Base-by-base conservation (phyloP, 1,140 invertebrate genomes). In the Anadara kagoshimensis region DNA sequence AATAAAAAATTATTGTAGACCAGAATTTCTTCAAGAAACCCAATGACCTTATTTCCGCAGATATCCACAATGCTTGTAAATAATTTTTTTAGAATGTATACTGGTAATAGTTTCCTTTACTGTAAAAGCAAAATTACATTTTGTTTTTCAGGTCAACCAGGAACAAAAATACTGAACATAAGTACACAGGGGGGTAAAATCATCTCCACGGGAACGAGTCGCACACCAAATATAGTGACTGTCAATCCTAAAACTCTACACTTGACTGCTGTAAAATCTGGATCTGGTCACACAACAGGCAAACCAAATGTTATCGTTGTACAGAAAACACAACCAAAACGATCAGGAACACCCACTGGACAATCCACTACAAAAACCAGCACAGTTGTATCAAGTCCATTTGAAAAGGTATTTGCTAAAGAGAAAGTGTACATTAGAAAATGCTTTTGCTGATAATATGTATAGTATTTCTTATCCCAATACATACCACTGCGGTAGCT, bases 301-400 rank as follows among this genome's bases (percentile, higher is more conserved):
- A 89, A 89, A 65, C 87, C 89, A 18, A 90, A 90, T 82, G 87
- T 90, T 2, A 89, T 90, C 69, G 89, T 90, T 22, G 89, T 90
- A 53, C 88, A 89, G 75, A 90, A 90, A 75, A 88, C 87, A 11
- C 87, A 88, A 44, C 81, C 82, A n/a, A 67, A 80, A 54, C 45
- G 81, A 53, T 65, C 76, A 11, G 41, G 64, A 12, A 58, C 69
- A 49, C 59, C 78, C 24, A 45, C 62, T 20, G 51, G 41, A 12
- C 54, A n/a, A 67, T 66, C 45, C 22, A 73, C 73, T 1, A 47
- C 75, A n/a, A 78, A 69, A 54, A 65, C 57, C 29, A 73, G 78
- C 5, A 80, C 78, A 26, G 79, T 80, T 45, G 78, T 82, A 54
- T 76, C 81, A 5, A 81, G 76, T 70, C 81, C 85, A 54, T 87